phyloP scores from a whole-genome alignment of 1,140 invertebrate genomes.

The Anastatus disparis region DNA sequence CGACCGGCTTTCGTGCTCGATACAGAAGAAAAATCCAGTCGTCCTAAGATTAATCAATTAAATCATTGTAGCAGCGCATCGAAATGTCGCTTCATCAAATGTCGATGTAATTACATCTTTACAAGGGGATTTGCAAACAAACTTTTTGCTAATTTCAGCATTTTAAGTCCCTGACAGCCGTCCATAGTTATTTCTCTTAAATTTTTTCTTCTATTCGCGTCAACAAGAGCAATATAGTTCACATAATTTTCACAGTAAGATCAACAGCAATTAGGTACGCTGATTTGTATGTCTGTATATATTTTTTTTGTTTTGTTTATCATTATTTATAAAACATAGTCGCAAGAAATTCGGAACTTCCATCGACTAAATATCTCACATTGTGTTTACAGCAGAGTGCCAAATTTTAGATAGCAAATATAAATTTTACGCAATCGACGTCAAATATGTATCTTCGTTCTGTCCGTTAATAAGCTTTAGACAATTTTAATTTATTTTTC shows the following conservation, averaged over 20 bases:
- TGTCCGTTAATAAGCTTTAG: not conserved
- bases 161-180: constrained; percentile 45
- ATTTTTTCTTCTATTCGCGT: constrained; percentile 8
- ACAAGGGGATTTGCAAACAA: constrained; percentile 16
- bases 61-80: constrained; percentile 39
- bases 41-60: constrained; percentile 37
- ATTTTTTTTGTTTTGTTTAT: constrained; percentile 7
- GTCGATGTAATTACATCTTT: constrained; percentile 29
- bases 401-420: constrained; percentile 32
- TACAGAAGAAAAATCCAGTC: constrained; percentile 37
- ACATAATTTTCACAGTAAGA: constrained; percentile 31
- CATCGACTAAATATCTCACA: constrained; percentile 5
- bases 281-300: constrained; percentile 15
- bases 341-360: constrained; percentile 15
- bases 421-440: constrained; percentile 21
- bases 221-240: constrained; percentile 31
- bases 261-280: constrained; percentile 9
- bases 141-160: constrained; percentile 36
- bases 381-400: constrained; percentile 10
- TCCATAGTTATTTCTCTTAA: constrained; percentile 39
- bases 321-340: constrained; percentile 31
- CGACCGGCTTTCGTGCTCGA: not conserved
- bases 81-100: constrained; percentile 25
- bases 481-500: not conserved
- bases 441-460: constrained; percentile 4